Evolutionary conservation across 2,113 vertebrate species (phyloP), one percentile per base, ranked within the genome.

Genomic region (Oncorhynchus kisutch): DNA sequence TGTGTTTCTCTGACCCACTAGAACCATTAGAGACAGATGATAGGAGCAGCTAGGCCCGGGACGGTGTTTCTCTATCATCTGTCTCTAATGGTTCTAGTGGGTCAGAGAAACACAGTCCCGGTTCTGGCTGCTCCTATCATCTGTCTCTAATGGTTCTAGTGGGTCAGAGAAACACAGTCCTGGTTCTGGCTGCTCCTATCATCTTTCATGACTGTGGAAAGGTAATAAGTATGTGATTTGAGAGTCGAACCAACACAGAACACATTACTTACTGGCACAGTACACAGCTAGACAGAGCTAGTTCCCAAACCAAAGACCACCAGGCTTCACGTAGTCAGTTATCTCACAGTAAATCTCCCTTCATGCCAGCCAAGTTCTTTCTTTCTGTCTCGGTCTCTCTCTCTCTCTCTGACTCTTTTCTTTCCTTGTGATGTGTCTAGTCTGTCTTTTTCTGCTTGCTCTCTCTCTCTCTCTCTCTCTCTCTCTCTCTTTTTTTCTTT

Each of bases 141-240:
- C 85, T 84, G 87, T 80, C 85, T 54, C 78, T 71, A 80, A 78
- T 82, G 76, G 77, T 81, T 81, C 80, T 86, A 78, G 79, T 82
- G 71, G 64, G 80, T 86, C 67, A 73, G 72, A 82, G 67, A 76
- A 75, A 86, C 67, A 77, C 84, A 24, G 69, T 57, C 79, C 81
- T 82, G 39, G 81, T 77, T 68, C 51, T 13, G 51, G 72, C 81
- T 79, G 79, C 73, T 88, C 88, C 87, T 90, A 87, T 88, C 84
- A 77, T 75, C 79, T 87, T 87, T 88, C 83, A 88, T 75, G 67
- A 77, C 74, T 67, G 82, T 81, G 78, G 82, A 87, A 81, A 84
- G 59, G 79, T 83, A 85, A 86, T 85, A 82, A 82, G 81, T 83
- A 85, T 83, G 79, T 70, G 83, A 88, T 81, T 86, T 75, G 74